These are phyloP conservation scores for Venusia cambrica DNA, from an alignment of 2,888 invertebrate species.

Conservation along the genomic window DNA sequence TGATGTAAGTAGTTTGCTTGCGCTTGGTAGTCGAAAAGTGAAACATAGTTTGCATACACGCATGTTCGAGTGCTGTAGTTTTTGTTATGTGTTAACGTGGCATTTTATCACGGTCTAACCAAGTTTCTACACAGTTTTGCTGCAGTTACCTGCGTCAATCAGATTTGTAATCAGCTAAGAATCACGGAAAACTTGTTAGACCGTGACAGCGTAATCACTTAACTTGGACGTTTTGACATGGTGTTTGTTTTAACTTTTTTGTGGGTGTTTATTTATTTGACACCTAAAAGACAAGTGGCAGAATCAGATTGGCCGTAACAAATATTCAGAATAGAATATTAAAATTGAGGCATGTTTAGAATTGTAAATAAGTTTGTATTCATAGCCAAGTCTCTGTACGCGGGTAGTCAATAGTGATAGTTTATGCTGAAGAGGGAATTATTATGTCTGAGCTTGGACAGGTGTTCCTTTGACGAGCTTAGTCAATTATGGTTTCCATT, in stretches of 20 bases:
- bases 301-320: no score
- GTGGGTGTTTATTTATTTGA: no score
- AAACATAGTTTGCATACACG: conserved; percentile 31
- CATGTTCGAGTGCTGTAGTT: conserved; percentile 21
- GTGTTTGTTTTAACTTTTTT: no score
- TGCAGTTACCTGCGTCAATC: neutral
- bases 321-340: no score
- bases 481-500: conserved; percentile 12
- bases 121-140: conserved; percentile 7
- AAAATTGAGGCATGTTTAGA: no score
- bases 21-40: conserved; percentile 26
- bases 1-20: conserved; percentile 21
- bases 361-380: no score
- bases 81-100: conserved; percentile 11
- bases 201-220: conserved; percentile 1
- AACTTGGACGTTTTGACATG: no score
- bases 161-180: conserved; percentile 4
- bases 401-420: no score
- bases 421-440: conserved; percentile 13
- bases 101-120: conserved; percentile 9
- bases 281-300: no score
- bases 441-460: conserved; percentile 20
- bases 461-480: conserved; percentile 22
- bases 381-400: no score
- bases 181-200: conserved; percentile 8